A percentile compares a stretch with the other conserved stretches of the same genome.
phyloP scores from a whole-genome alignment of 2,888 invertebrate species.

The Parnassius glacialis region DNA sequence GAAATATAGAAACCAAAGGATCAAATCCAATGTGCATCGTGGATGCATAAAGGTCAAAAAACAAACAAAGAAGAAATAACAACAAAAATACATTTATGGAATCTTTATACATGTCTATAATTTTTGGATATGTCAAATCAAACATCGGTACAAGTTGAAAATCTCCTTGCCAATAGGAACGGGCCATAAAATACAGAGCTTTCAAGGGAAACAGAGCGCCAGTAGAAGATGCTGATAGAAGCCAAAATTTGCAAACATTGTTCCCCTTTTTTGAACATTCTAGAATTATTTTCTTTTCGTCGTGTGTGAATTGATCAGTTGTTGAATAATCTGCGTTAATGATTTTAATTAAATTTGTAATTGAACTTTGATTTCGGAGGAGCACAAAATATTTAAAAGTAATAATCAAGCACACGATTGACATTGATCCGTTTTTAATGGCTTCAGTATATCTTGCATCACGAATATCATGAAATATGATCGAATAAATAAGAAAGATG shows the following conservation, averaged over 20 bases:
- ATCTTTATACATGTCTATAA: slow-evolving; percentile 45
- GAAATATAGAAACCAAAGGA: slow-evolving; percentile 60
- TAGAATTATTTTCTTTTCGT: slow-evolving; percentile 43
- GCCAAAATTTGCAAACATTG: slow-evolving; percentile 47
- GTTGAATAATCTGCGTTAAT: slow-evolving; percentile 48
- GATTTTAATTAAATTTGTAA: slow-evolving; percentile 39
- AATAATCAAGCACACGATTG: slow-evolving; percentile 43
- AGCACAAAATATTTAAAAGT: slow-evolving; percentile 46
- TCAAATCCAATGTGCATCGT: slow-evolving; percentile 58
- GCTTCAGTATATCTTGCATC: slow-evolving; percentile 42
- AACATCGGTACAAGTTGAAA: slow-evolving; percentile 48
- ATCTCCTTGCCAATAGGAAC: slow-evolving; percentile 40
- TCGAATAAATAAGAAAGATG: slow-evolving; percentile 39
- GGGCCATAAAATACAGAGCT: slow-evolving; percentile 45
- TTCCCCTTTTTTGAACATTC: slow-evolving; percentile 42
- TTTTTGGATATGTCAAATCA: slow-evolving; percentile 45
- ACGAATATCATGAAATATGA: slow-evolving; percentile 43
- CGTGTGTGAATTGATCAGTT: slow-evolving; percentile 33
- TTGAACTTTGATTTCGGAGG: slow-evolving; percentile 37
- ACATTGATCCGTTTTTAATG: slow-evolving; percentile 47
- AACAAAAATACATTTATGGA: slow-evolving; percentile 34
- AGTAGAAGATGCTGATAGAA: slow-evolving; percentile 36
- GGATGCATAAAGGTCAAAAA: slow-evolving; percentile 44
- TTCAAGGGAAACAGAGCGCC: slow-evolving; percentile 47
- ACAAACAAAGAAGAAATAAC: slow-evolving; percentile 32